Evolutionary conservation across 2,888 invertebrate genomes (phyloP), one percentile per base, ranked within the genome.

Genomic region (Protodeltote pygarga): DNA sequence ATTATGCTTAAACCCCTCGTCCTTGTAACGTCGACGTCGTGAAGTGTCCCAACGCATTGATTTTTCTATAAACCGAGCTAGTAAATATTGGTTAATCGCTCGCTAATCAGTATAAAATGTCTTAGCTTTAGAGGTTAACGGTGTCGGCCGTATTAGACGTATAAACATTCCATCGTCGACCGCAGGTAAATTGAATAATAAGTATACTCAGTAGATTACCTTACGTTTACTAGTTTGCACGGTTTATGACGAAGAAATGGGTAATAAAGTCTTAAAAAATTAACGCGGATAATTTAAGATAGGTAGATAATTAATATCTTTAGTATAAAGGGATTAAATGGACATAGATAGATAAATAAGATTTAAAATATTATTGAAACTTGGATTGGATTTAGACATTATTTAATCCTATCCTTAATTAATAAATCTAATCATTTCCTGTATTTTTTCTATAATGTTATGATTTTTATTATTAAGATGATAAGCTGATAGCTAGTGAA

Each of bases 1-100:
- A 37, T 25, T 45, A 44, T 13, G 34, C 53, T 28, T 9, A 41
- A 9, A 21, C 25, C 15, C 16, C 33, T 28, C 40, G 42, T 51
- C 40, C 50, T 57, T 57, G 33, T 34, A 51, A 45, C 33, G 38
- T 51, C 38, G 38, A 46, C 35, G 37, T 27, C 41, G 45, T 42
- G 14, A 42, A 41, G 40, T 52, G 24, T 16, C 24, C 41, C 61
- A 64, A 47, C 60, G 65, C 84, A 87, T 87, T 83, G 87, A 87
- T 86, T 87, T 87, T 87, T 83, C 79, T 62, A 75, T 79, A 81
- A 81, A 83, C 71, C 46, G 46, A 62, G 62, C 55, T 54, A 66
- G 81, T 80, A 79, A 83, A 81, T 76, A 80, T 75, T 77, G 50
- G 57, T 49, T 45, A 42, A 59, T n/a, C 33, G 70, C 49, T 60